These are phyloP conservation scores for Meteorus sp. DNA, from an alignment of 1,140 invertebrate genomes.

Conservation along the genomic window DNA sequence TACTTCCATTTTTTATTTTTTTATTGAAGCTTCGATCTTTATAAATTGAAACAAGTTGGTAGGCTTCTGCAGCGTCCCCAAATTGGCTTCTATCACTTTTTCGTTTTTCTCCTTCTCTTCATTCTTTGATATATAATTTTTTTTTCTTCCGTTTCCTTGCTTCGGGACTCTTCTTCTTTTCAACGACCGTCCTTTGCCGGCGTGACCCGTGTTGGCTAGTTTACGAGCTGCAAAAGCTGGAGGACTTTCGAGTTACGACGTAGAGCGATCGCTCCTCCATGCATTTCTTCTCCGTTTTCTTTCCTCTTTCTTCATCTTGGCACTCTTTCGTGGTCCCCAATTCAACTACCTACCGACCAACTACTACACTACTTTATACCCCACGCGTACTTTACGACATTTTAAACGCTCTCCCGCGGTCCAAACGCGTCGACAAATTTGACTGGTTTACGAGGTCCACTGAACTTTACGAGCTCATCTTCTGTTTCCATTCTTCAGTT, in stretches of 20 bases:
- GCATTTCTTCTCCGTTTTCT: conserved; percentile 1
- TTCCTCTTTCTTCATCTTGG: neutral
- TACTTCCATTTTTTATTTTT: no score
- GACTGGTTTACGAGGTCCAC: conserved; percentile 37
- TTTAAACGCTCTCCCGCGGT: conserved; percentile 34
- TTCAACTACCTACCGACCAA: conserved; percentile 1
- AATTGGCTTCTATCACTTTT: conserved; percentile 17
- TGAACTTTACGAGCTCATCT: conserved; percentile 26
- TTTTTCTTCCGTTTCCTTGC: conserved; percentile 1
- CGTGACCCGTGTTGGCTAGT: conserved; percentile 17
- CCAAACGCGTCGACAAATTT: conserved; percentile 39
- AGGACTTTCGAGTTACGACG: conserved; percentile 11
- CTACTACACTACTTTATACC: conserved; percentile 6
- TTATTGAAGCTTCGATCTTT: no score
- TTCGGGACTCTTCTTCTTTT: conserved; percentile 5
- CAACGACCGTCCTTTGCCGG: neutral
- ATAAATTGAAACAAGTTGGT: conserved; percentile 9
- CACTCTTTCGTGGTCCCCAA: neutral
- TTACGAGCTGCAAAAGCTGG: conserved; percentile 25
- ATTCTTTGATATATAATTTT: conserved; percentile 9
- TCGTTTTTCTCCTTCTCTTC: neutral
- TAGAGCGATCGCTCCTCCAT: neutral
- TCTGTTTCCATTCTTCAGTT: conserved; percentile 14
- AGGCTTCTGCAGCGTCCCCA: neutral
- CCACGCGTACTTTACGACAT: conserved; percentile 35